Evolutionary conservation across 2,888 invertebrate genomes (phyloP).

Genomic region (Epicampocera succincta): DNA sequence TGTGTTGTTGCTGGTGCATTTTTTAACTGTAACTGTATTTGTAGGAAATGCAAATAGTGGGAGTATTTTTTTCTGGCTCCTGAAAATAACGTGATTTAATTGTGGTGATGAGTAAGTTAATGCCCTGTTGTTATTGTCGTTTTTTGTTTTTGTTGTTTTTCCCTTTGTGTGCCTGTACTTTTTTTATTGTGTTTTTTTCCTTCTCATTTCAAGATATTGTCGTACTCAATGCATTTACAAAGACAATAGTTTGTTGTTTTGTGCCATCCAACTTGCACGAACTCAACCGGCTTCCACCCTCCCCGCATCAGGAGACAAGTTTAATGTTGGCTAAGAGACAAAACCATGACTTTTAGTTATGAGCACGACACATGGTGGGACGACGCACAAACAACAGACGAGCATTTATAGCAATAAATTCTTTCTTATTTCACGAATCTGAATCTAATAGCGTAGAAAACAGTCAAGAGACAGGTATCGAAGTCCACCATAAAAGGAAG

Average conservation of each 20-base stretch:
- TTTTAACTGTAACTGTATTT: constrained; percentile 50
- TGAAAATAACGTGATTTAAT: constrained; percentile 60
- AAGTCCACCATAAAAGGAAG: constrained; percentile 40
- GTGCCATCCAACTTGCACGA: constrained; percentile 6
- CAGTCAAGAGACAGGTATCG: constrained; percentile 38
- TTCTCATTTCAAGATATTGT: constrained; percentile 13
- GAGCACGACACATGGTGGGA: constrained; percentile 6
- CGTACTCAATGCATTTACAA: constrained; percentile 33
- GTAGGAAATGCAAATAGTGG: constrained; percentile 60
- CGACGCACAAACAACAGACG: background rate
- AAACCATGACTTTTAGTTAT: constrained; percentile 16
- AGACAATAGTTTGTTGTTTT: constrained; percentile 42
- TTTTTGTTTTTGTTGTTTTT: constrained; percentile 3
- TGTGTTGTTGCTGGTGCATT: constrained; percentile 5
- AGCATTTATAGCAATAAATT: constrained; percentile 44
- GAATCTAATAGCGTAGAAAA: constrained; percentile 46
- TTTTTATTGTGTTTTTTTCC: constrained; percentile 6
- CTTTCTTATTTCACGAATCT: constrained; percentile 54
- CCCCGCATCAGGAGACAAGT: background rate
- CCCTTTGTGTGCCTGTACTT: constrained; percentile 25
- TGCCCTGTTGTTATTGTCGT: constrained; percentile 63
- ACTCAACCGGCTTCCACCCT: background rate
- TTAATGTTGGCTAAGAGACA: constrained; percentile 19
- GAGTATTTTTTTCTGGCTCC: constrained; percentile 35
- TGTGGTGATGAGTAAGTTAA: constrained; percentile 65